Evolutionary conservation across 2,113 vertebrate genomes (phyloP).

Genomic region (Notechis scutatus): DNA sequence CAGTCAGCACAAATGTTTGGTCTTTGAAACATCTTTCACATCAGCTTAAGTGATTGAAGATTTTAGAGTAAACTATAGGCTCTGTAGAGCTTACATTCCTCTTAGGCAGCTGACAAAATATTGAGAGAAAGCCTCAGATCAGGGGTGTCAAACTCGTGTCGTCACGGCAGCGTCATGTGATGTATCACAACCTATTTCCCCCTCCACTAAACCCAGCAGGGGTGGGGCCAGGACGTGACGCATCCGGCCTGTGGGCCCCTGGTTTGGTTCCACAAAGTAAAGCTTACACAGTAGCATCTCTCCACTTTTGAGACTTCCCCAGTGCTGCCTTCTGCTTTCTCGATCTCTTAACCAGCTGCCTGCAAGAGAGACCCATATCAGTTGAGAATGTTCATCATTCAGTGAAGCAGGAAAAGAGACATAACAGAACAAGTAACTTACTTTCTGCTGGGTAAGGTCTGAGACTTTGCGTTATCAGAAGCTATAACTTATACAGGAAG

Average conservation of each 20-base stretch:
- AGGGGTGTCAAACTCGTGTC: too few relatives aligned
- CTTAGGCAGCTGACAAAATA: not conserved
- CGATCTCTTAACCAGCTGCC: not conserved
- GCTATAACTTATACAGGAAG: not conserved
- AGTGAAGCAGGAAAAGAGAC: not conserved
- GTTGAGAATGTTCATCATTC: not conserved
- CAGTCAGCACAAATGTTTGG: not conserved
- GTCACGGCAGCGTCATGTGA: too few relatives aligned
- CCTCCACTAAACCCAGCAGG: too few relatives aligned
- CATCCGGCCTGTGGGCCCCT: too few relatives aligned
- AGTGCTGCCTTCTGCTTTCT: not conserved
- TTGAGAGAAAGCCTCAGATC: not conserved
- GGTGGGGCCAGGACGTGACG: too few relatives aligned
- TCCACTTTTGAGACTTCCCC: not conserved
- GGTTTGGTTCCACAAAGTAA: not conserved
- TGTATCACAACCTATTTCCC: too few relatives aligned
- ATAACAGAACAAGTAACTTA: not conserved
- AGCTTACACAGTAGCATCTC: not conserved
- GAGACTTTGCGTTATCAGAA: not conserved
- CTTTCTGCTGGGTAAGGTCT: not conserved
- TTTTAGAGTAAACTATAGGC: not conserved
- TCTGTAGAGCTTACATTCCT: not conserved
- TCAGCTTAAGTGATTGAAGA: not conserved
- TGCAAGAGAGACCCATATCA: not conserved
- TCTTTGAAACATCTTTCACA: not conserved